These are phyloP conservation scores for Caretta caretta DNA, from an alignment of 2,113 vertebrate species.

Conservation along the genomic window DNA sequence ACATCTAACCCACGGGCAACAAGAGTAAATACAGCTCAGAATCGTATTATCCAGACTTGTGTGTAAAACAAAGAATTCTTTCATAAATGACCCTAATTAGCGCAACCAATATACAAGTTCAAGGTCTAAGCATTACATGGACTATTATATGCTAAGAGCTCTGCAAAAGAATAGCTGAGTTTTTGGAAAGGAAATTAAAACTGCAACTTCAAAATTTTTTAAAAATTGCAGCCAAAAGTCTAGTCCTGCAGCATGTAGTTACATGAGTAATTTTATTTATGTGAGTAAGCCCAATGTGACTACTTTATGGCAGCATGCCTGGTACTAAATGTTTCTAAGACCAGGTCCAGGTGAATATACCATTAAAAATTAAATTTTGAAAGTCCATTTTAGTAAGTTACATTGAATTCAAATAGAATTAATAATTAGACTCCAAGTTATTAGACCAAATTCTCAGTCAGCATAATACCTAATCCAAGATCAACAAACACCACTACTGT, in stretches of 20 bases:
- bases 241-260: background rate
- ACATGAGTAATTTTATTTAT: background rate
- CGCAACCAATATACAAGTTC: constrained; percentile 15
- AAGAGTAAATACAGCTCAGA: constrained; percentile 55
- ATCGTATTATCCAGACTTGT: constrained; percentile 33
- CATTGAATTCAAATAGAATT: background rate
- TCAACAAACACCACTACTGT: background rate
- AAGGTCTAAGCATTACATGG: background rate
- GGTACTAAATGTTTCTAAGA: background rate
- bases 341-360: background rate
- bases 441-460: background rate
- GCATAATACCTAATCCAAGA: background rate
- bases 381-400: background rate
- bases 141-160: background rate
- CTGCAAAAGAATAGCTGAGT: background rate
- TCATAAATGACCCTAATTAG: constrained; percentile 30
- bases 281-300: background rate
- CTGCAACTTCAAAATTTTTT: background rate
- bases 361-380: background rate
- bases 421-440: background rate
- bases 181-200: background rate
- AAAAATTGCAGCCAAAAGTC: background rate
- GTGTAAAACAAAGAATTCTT: constrained; percentile 63
- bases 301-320: background rate
- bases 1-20: constrained; percentile 14